phyloP scores from a whole-genome alignment of 2,888 invertebrate species.

The Xanthorhoe designata region DNA sequence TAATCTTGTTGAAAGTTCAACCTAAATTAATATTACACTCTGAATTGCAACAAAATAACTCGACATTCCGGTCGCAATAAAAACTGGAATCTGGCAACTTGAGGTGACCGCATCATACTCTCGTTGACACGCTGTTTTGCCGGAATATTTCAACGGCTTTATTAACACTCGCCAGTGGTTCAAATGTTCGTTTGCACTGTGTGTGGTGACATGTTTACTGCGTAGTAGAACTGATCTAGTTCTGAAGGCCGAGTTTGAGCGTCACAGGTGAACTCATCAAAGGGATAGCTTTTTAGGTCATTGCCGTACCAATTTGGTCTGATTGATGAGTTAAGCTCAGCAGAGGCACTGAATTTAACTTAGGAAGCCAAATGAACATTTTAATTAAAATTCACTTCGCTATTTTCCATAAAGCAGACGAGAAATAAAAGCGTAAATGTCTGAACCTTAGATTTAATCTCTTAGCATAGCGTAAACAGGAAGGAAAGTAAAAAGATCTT shows the following conservation, averaged over 20 bases:
- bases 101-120: constrained; percentile 39
- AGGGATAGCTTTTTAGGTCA: constrained; percentile 16
- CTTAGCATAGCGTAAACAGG: constrained; percentile 71
- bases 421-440: constrained; percentile 22
- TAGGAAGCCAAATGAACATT: background rate
- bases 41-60: background rate
- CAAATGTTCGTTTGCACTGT: constrained; percentile 36
- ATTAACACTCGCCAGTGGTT: constrained; percentile 53
- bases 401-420: constrained; percentile 1
- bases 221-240: constrained; percentile 27
- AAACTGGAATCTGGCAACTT: constrained; percentile 30
- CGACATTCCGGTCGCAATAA: constrained; percentile 7
- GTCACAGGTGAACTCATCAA: constrained; percentile 20
- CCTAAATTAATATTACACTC: background rate
- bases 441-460: constrained; percentile 69
- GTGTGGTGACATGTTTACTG: constrained; percentile 39
- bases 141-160: constrained; percentile 64
- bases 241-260: constrained; percentile 11
- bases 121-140: constrained; percentile 56
- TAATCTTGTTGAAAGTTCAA: background rate
- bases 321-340: constrained; percentile 5
- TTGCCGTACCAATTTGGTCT: constrained; percentile 8
- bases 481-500: constrained; percentile 74
- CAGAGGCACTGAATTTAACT: background rate
- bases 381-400: background rate